Evolutionary conservation across 2,113 vertebrate species (phyloP), one percentile per base, ranked within the genome.

Genomic region (Neopipo cinnamomea): DNA sequence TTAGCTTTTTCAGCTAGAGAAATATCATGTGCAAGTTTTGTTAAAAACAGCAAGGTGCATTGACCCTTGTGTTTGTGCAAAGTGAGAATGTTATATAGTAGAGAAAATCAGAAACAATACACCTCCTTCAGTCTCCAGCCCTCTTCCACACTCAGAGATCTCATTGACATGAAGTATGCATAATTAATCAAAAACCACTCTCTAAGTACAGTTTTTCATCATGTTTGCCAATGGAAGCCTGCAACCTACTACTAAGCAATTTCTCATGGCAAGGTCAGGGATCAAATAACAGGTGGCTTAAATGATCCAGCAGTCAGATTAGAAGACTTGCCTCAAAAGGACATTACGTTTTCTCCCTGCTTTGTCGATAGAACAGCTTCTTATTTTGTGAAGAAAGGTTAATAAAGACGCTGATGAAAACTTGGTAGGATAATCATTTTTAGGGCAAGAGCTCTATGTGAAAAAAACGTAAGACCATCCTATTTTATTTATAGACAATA

Each of bases 261-360:
- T 97, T 93, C 81, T 89, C 58, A 85, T 90, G 62, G 56, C 94
- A 98, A 97, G 96, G 96, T 97, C 95, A 97, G 59, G 82, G 92
- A 97, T 96, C 89, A 91, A 96, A 92, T 97, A 89, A 85, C 73
- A 89, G 73, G 59, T n/a, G 8, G 52, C 62, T 96, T 87, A 96
- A 97, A 95, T 65, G 86, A 97, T 96, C 90, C 63, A 96, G 84
- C 72, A 91, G 27, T 83, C 47, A 93, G 52, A 88, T 94, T 82
- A 70, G 72, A 72, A 89, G 27, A 77, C 50, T 89, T 94, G 41
- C 42, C 67, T 46, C 56, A 78, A 82, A 91, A 59, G 67, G 46
- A 93, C 39, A 39, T 79, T 88, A 63, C 23, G 15, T 71, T 78
- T 67, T 79, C 55, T 94, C 59, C 23, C 66, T 56, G 49, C 14